phyloP scores from a whole-genome alignment of 2,888 invertebrate genomes.

The Scaptodrosophila latifasciaeformis region DNA sequence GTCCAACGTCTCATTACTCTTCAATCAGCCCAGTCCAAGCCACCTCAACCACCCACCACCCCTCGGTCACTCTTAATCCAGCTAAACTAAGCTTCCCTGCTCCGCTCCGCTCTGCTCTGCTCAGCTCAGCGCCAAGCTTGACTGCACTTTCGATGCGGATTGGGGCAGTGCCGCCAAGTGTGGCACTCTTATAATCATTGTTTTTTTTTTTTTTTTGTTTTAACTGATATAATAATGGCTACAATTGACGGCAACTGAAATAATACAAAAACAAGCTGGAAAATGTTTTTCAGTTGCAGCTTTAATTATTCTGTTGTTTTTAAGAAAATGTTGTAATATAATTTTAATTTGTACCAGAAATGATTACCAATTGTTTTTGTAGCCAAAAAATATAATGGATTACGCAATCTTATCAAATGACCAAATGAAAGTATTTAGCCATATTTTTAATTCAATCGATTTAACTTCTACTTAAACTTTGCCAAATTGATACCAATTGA shows the following conservation, averaged over 20 bases:
- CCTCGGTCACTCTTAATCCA: too few relatives aligned
- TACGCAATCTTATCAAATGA: slow-evolving; percentile 43
- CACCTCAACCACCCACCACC: too few relatives aligned
- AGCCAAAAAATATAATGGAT: too few relatives aligned
- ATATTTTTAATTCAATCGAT: neutral
- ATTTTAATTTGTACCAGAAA: slow-evolving; percentile 62
- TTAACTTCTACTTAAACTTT: too few relatives aligned
- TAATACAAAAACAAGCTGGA: slow-evolving; percentile 18
- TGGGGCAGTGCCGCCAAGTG: slow-evolving; percentile 30
- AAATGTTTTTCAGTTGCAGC: slow-evolving; percentile 14
- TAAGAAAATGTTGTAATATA: slow-evolving; percentile 58
- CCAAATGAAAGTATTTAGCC: neutral
- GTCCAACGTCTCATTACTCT: too few relatives aligned
- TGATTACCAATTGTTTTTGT: slow-evolving; percentile 58
- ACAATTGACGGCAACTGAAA: slow-evolving; percentile 21
- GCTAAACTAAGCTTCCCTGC: too few relatives aligned
- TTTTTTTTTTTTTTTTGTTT: slow-evolving; percentile 26
- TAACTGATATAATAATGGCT: slow-evolving; percentile 7
- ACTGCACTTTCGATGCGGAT: slow-evolving; percentile 58
- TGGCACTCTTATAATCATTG: slow-evolving; percentile 48
- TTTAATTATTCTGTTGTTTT: slow-evolving; percentile 24
- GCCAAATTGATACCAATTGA: too few relatives aligned
- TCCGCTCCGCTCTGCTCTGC: neutral
- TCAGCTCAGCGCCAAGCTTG: slow-evolving; percentile 36
- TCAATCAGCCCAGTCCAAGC: too few relatives aligned